These are phyloP conservation scores for Ambastaia sidthimunki DNA, from an alignment of 2,797 vertebrate species.

Conservation along the genomic window DNA sequence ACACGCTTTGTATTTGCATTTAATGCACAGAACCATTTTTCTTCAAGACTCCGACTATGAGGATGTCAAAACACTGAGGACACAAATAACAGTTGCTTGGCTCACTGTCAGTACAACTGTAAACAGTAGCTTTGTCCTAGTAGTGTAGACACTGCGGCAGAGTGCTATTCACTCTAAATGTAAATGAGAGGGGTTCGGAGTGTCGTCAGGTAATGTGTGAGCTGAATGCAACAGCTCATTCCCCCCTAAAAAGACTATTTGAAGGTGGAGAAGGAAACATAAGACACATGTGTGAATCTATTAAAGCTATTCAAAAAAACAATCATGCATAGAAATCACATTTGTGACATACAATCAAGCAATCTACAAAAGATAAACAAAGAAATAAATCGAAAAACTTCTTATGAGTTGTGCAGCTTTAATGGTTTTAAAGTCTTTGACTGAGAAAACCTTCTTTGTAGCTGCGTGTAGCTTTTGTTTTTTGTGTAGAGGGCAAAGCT, in stretches of 20 bases:
- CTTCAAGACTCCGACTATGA: slow-evolving; percentile 62
- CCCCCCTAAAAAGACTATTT: slow-evolving; percentile 66
- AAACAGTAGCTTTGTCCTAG: slow-evolving; percentile 71
- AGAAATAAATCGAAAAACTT: background rate
- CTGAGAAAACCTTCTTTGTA: slow-evolving; percentile 47
- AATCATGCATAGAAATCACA: slow-evolving; percentile 20
- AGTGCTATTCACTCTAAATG: slow-evolving; percentile 84
- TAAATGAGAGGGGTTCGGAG: slow-evolving; percentile 80
- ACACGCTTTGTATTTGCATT: slow-evolving; percentile 21
- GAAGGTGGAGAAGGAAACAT: slow-evolving; percentile 47
- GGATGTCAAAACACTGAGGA: slow-evolving; percentile 67
- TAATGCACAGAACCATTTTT: slow-evolving; percentile 18
- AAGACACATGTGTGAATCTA: slow-evolving; percentile 29
- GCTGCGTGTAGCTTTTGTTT: slow-evolving; percentile 61
- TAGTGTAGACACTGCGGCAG: slow-evolving; percentile 68
- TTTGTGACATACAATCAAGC: slow-evolving; percentile 7
- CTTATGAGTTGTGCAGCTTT: slow-evolving; percentile 29
- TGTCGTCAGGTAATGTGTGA: slow-evolving; percentile 72
- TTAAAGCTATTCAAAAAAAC: slow-evolving; percentile 4
- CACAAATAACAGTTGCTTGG: slow-evolving; percentile 68
- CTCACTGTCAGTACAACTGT: slow-evolving; percentile 65
- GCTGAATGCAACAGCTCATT: slow-evolving; percentile 64
- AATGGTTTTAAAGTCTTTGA: slow-evolving; percentile 42
- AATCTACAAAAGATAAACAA: slow-evolving; percentile 7
- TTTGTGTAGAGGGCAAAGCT: slow-evolving; percentile 11